Base-by-base conservation (phyloP, 2,113 vertebrate species). In the Noturus placidus region DNA sequence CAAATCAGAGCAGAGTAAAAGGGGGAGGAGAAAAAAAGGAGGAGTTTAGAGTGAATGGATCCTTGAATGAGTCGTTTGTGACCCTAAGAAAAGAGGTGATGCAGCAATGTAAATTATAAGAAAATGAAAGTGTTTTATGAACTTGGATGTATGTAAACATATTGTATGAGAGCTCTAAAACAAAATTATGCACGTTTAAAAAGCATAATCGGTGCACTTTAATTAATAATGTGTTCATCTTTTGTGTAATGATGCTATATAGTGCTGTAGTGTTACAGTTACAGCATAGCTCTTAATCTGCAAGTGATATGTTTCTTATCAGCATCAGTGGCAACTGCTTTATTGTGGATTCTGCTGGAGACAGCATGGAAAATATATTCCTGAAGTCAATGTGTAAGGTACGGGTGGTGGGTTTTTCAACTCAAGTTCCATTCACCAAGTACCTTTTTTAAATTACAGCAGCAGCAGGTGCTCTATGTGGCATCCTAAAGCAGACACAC, bases 401-500 rank as follows among this genome's bases (percentile, higher is more conserved):
- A 25, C 3, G 20, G 6, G 30, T 22, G 50, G 17, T 25, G 20
- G 56, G 25, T 54, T 70, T 67, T 80, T 86, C 63, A 69, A 70
- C 30, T 77, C 72, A 38, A 86, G 38, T 87, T 86, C 61, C 30
- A 27, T 83, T 84, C 56, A 63, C 72, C 63, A 54, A 65, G 85
- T 54, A 85, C 80, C 63, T 20, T 78, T 20, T 69, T 81, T 67
- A 61, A 87, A 77, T 87, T 59, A 69, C 56, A 80, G 84, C 84
- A 80, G 67, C 72, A 86, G 79, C 84, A 78, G 72, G 77, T 27
- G 15, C 52, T 38, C 52, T 5, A 54, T 69, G 19, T 84, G 72
- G 74, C 84, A 59, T 78, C 56, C 14, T 33, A 83, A 83, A 50
- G 56, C 77, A 56, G 86, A 72, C 82, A 76, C 59, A 30, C 56